These are phyloP conservation scores for Agrilus planipennis DNA, from an alignment of 1,140 invertebrate genomes.

Conservation along the genomic window DNA sequence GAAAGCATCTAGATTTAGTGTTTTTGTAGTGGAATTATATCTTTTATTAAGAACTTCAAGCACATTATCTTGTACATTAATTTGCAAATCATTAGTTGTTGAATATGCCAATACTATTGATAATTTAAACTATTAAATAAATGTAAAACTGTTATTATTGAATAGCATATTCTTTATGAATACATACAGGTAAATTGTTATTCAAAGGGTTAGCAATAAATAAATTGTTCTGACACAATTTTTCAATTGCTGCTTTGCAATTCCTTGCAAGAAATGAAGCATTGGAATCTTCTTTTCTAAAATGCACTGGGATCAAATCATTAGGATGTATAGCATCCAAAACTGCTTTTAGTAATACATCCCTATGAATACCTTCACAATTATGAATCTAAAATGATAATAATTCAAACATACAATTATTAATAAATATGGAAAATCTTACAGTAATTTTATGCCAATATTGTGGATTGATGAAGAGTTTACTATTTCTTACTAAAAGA, in stretches of 20 bases:
- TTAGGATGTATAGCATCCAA: slow-evolving; percentile 36
- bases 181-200: slow-evolving; percentile 19
- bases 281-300: slow-evolving; percentile 29
- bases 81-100: slow-evolving; percentile 35
- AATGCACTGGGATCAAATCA: slow-evolving; percentile 40
- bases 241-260: slow-evolving; percentile 37
- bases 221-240: slow-evolving; percentile 36
- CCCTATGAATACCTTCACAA: slow-evolving; percentile 31
- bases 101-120: slow-evolving; percentile 35
- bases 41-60: slow-evolving; percentile 31
- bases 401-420: background rate
- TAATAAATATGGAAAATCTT: slow-evolving; percentile 8
- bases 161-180: slow-evolving; percentile 6
- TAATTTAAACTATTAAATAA: slow-evolving; percentile 31
- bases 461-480: slow-evolving; percentile 14
- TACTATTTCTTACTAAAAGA: slow-evolving; percentile 16
- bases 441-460: slow-evolving; percentile 27
- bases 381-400: slow-evolving; percentile 21
- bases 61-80: slow-evolving; percentile 37
- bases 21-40: slow-evolving; percentile 28
- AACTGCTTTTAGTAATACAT: slow-evolving; percentile 36
- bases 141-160: slow-evolving; percentile 1
- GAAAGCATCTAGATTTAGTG: slow-evolving; percentile 35
- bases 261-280: slow-evolving; percentile 38
- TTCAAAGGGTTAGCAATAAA: slow-evolving; percentile 32